Evolutionary conservation across 2,888 invertebrate genomes (phyloP), one percentile per base, ranked within the genome.

Genomic region (Belgica antarctica): DNA sequence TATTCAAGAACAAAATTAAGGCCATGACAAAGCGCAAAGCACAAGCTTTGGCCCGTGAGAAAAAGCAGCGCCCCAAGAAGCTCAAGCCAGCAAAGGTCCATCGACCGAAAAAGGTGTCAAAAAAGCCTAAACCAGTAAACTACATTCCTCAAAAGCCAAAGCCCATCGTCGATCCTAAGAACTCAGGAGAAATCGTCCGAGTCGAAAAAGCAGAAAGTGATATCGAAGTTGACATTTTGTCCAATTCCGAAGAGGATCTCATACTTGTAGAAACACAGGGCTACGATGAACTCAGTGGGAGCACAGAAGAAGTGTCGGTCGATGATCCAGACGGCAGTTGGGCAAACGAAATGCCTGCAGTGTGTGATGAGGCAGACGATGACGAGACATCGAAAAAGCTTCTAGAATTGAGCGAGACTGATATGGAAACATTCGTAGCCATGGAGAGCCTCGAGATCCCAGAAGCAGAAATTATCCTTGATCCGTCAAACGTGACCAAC

Each of bases 211-310:
- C 80, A 68, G 83, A 83, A 15, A 82, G 82, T 75, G 86, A 86
- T 73, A 80, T 85, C 73, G 86, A 86, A 71, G 79, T 86, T 72
- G 86, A 86, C 72, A 78, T 86, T 73, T 86, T 85, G 74, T 83
- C 84, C 74, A 82, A 82, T 41, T 41, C 47, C 12, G 62, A 63
- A 15, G 68, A 68, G 8, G 68, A 68, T 22, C 22, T 25, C 46
- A 15, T 17, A 27, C 5, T 12, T 15, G n/a, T 15, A 19, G 1
- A 19, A 12, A 15, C 15, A 19, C 34, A 15, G 4, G 5, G 17
- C 8, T 25, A 34, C 3, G 47, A 57, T 31, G 34, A 46, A 10
- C 27, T 22, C 27, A 41, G 24, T 46, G 52, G n/a, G 34, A 28
- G 24, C n/a, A 25, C 31, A n/a, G 52, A 63, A 52, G 69, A 62